Evolutionary conservation across 2,113 vertebrate genomes (phyloP).

Genomic region (Heterotis niloticus): DNA sequence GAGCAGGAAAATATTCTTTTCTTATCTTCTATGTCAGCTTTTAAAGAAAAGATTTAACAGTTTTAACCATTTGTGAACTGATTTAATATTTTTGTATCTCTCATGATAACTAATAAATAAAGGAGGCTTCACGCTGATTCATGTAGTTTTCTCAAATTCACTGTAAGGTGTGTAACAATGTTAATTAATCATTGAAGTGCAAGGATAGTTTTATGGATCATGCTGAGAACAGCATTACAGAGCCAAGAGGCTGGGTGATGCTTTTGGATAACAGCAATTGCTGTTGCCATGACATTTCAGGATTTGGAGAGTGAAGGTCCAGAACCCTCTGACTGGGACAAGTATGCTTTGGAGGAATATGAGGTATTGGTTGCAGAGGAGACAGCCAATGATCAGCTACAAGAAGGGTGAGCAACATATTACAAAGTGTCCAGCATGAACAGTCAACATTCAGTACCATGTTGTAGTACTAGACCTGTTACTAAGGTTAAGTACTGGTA

Average conservation of each 20-base stretch:
- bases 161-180: background rate
- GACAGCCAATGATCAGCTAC: slow-evolving; percentile 86
- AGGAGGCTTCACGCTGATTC: background rate
- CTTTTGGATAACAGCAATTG: background rate
- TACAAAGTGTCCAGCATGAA: no score
- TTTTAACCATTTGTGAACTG: no score
- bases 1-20: background rate
- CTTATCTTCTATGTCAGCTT: background rate
- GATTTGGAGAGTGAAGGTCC: slow-evolving; percentile 86
- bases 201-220: background rate
- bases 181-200: background rate
- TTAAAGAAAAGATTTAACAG: no score
- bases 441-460: no score
- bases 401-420: slow-evolving; percentile 74
- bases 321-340: slow-evolving; percentile 96
- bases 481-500: background rate
- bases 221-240: background rate
- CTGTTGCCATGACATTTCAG: slow-evolving; percentile 55
- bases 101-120: no score
- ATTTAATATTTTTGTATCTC: no score
- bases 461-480: background rate
- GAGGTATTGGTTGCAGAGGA: slow-evolving; percentile 96
- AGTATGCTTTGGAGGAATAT: slow-evolving; percentile 93
- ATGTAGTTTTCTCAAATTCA: background rate
- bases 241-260: background rate